Conservation (phyloP, 1,140 invertebrate genomes). For the Tribolium madens region DNA sequence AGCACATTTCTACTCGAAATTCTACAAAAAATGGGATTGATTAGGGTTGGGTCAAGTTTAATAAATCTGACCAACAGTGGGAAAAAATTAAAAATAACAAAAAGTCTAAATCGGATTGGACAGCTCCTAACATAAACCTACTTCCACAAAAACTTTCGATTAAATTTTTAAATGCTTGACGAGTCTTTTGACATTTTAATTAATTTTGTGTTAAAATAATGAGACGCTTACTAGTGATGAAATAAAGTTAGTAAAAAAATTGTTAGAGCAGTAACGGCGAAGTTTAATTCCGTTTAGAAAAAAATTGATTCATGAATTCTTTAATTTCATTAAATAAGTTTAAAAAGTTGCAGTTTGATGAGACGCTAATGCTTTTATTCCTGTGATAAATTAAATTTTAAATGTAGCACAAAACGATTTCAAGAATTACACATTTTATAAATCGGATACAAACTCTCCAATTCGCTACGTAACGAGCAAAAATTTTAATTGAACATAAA, state of each 20-base stretch:
- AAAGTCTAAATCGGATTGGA: not conserved
- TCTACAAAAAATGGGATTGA: no score
- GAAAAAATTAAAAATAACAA: not conserved
- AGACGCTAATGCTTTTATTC: not conserved
- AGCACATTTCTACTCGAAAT: not conserved
- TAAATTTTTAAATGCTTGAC: not conserved
- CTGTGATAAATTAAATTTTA: not conserved
- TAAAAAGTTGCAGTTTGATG: not conserved
- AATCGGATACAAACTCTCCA: not conserved
- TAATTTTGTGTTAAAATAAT: conserved; percentile 3
- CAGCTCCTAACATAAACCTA: not conserved
- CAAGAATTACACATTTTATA: not conserved
- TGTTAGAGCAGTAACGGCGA: not conserved
- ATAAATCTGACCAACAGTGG: not conserved
- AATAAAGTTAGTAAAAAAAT: not conserved
- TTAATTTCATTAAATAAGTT: not conserved
- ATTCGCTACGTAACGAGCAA: not conserved
- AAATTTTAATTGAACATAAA: not conserved
- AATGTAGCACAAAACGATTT: no score
- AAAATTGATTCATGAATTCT: conserved; percentile 21
- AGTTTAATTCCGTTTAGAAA: not conserved
- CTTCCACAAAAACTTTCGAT: not conserved
- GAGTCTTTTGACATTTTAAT: not conserved
- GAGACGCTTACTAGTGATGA: not conserved
- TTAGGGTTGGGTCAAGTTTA: no score